Conservation (phyloP, 2,888 invertebrate species). For the Clepsis dumicolana region DNA sequence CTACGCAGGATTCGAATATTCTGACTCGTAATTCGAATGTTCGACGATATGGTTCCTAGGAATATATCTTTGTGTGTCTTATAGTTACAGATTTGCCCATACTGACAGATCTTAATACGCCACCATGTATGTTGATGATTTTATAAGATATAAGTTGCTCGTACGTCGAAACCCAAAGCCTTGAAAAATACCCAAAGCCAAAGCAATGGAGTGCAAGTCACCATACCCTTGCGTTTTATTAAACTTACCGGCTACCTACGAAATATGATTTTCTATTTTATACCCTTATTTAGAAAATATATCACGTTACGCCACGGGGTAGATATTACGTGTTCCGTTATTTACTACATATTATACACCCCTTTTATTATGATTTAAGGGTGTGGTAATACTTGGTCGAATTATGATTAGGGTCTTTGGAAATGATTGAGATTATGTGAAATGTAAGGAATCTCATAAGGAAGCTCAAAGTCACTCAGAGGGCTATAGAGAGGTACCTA, state of each 20-base stretch:
- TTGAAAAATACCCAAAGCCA: no score
- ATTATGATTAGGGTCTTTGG: background rate
- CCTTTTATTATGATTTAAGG: constrained; percentile 12
- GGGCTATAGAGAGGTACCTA: no score
- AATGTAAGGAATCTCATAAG: no score
- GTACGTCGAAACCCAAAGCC: background rate
- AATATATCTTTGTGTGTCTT: no score
- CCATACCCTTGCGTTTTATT: background rate
- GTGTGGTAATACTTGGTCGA: background rate
- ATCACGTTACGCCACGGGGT: constrained; percentile 25
- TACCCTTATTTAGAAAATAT: constrained; percentile 24
- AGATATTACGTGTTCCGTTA: constrained; percentile 17
- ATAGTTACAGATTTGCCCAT: no score
- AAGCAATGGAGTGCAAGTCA: background rate
- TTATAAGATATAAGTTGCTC: no score
- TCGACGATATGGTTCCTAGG: no score
- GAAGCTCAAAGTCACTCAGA: no score
- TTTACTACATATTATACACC: constrained; percentile 10
- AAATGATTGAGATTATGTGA: background rate
- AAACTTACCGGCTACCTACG: background rate
- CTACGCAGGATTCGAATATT: no score
- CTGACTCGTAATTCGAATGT: no score
- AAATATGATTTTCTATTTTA: constrained; percentile 21
- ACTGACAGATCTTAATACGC: no score
- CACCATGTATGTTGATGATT: no score